Evolutionary conservation across 1,140 invertebrate genomes (phyloP).

Genomic region (Meloidogyne chitwoodi): DNA sequence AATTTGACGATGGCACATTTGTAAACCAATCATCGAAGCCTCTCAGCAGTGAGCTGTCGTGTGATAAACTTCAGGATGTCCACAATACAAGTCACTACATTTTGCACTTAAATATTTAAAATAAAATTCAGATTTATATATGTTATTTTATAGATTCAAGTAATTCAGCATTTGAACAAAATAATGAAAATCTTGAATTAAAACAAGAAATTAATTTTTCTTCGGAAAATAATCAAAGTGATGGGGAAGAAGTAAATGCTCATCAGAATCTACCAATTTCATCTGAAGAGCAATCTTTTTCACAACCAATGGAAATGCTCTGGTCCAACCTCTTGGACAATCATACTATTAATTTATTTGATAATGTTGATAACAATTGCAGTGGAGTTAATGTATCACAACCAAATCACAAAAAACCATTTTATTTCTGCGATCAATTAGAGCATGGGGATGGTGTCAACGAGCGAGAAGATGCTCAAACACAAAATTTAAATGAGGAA

Average conservation of each 20-base stretch:
- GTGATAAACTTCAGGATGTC: not conserved
- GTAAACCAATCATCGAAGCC: no score
- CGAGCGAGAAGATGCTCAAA: not conserved
- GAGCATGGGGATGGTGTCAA: not conserved
- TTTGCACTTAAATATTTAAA: no score
- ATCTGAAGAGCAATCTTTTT: not conserved
- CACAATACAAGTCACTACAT: not conserved
- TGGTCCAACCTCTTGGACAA: constrained; percentile 8
- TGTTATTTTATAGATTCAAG: no score
- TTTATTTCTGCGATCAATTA: not conserved
- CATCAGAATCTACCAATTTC: not conserved
- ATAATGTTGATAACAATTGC: not conserved
- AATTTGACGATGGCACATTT: not conserved
- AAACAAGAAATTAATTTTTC: no score
- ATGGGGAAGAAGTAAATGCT: no score
- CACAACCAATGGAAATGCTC: constrained; percentile 13
- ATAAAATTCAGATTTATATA: no score
- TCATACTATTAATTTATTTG: not conserved
- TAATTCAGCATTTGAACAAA: no score
- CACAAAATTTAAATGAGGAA: not conserved
- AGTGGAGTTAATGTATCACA: not conserved
- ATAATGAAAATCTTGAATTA: no score
- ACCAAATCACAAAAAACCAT: not conserved
- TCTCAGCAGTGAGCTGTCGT: no score
- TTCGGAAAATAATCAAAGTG: no score